These are phyloP conservation scores for Lepas anatifera DNA, from an alignment of 2,888 invertebrate genomes.

Conservation along the genomic window DNA sequence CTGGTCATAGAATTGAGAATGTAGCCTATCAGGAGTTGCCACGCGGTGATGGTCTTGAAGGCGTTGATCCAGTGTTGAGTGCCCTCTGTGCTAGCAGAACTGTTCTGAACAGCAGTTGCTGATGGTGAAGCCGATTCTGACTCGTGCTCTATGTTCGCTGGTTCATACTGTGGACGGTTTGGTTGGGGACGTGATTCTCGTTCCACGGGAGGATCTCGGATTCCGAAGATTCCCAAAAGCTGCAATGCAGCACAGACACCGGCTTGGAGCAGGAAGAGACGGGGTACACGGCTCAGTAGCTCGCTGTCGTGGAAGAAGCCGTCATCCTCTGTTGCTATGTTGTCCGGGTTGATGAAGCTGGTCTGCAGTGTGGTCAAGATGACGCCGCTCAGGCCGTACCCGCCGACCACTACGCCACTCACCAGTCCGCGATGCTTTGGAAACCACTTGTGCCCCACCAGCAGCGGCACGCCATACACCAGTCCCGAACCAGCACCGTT, in stretches of 20 bases:
- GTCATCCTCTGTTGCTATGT: constrained; percentile 22
- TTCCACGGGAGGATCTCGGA: background rate
- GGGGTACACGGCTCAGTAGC: constrained; percentile 30
- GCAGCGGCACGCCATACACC: constrained; percentile 31
- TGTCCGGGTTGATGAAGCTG: constrained; percentile 33
- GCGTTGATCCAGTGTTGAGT: constrained; percentile 28
- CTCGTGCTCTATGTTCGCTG: no score
- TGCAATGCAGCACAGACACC: constrained; percentile 30
- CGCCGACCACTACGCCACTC: constrained; percentile 33
- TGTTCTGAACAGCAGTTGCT: no score
- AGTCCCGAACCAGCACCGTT: constrained; percentile 30
- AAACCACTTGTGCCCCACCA: constrained; percentile 33
- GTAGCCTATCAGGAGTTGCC: constrained; percentile 32
- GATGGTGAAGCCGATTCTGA: no score
- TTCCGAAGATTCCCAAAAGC: constrained; percentile 26
- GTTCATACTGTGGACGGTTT: no score
- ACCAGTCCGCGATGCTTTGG: constrained; percentile 32
- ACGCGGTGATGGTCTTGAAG: constrained; percentile 30
- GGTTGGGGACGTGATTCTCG: no score
- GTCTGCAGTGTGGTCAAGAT: constrained; percentile 34
- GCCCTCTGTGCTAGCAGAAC: no score
- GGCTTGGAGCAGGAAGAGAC: constrained; percentile 30
- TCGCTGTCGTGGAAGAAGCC: constrained; percentile 18
- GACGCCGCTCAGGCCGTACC: constrained; percentile 34
- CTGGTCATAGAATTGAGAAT: constrained; percentile 30